A percentile compares a stretch with the other conserved stretches of the same genome.
phyloP scores from a whole-genome alignment of 2,113 vertebrate genomes.

The Colistium nudipinnis region DNA sequence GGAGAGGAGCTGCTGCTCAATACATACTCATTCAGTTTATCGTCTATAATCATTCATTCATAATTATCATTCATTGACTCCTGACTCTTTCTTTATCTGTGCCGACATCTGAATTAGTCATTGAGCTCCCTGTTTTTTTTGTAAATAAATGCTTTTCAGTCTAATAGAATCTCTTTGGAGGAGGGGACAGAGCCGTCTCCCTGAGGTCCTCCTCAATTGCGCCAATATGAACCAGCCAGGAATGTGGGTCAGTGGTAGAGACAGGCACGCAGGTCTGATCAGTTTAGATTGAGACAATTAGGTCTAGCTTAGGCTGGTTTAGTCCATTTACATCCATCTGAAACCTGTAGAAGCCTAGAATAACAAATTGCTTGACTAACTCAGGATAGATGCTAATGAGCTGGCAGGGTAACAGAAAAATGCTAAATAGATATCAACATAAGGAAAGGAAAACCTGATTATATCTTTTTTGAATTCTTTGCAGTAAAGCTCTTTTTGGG shows the following conservation, averaged over 20 bases:
- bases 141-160: slow-evolving; percentile 12
- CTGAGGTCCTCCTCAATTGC: slow-evolving; percentile 54
- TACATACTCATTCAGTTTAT: slow-evolving; percentile 14
- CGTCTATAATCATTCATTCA: slow-evolving; percentile 3
- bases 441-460: slow-evolving; percentile 25
- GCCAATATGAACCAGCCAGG: slow-evolving; percentile 21
- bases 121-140: slow-evolving; percentile 8
- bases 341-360: slow-evolving; percentile 17
- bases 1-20: slow-evolving; percentile 14
- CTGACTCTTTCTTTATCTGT: background rate
- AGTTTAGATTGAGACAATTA: slow-evolving; percentile 28
- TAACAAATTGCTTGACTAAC: slow-evolving; percentile 22
- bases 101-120: slow-evolving; percentile 5
- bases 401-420: slow-evolving; percentile 20
- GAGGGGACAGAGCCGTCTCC: slow-evolving; percentile 47
- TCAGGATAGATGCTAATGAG: slow-evolving; percentile 25
- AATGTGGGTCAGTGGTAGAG: slow-evolving; percentile 50
- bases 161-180: slow-evolving; percentile 29
- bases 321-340: slow-evolving; percentile 26
- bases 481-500: slow-evolving; percentile 3
- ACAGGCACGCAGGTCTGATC: slow-evolving; percentile 53
- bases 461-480: slow-evolving; percentile 26
- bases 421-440: slow-evolving; percentile 30
- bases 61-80: background rate
- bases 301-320: slow-evolving; percentile 31